phyloP scores from a whole-genome alignment of 2,888 invertebrate genomes.

The Poecilobothrus nobilitatus region DNA sequence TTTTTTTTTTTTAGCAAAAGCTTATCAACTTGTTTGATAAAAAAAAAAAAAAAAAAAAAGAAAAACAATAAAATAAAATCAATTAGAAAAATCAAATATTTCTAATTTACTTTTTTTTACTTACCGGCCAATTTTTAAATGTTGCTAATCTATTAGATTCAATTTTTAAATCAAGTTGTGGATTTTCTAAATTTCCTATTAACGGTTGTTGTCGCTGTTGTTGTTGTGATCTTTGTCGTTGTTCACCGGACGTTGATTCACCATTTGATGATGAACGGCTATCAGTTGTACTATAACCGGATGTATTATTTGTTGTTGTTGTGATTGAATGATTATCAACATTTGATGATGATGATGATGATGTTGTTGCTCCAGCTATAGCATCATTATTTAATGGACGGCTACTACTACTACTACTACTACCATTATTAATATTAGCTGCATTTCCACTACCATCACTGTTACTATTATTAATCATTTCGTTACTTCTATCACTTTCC shows the following conservation, averaged over 20 bases:
- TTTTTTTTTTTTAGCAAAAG: too few species aligned
- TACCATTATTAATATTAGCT: constrained; percentile 23
- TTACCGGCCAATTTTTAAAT: constrained; percentile 67
- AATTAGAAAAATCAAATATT: too few species aligned
- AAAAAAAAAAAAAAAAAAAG: too few species aligned
- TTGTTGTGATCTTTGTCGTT: not conserved
- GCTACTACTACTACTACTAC: not conserved
- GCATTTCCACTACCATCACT: constrained; percentile 21
- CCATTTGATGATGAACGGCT: too few species aligned
- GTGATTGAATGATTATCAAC: too few species aligned
- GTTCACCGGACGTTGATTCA: not conserved
- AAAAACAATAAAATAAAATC: too few species aligned
- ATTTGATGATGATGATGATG: too few species aligned
- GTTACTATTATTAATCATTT: not conserved
- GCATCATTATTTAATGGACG: not conserved
- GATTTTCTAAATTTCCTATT: constrained; percentile 32
- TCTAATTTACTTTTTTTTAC: too few species aligned
- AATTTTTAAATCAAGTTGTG: constrained; percentile 51
- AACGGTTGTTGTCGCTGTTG: constrained; percentile 10
- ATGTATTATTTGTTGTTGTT: too few species aligned
- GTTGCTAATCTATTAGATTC: constrained; percentile 58
- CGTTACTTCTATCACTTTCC: not conserved
- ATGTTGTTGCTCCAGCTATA: not conserved
- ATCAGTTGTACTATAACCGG: too few species aligned
- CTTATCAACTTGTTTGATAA: too few species aligned